A percentile compares a stretch with the other conserved stretches of the same genome.
Evolutionary conservation across 2,888 invertebrate species (phyloP).

Genomic region (Drosophila anomalata): DNA sequence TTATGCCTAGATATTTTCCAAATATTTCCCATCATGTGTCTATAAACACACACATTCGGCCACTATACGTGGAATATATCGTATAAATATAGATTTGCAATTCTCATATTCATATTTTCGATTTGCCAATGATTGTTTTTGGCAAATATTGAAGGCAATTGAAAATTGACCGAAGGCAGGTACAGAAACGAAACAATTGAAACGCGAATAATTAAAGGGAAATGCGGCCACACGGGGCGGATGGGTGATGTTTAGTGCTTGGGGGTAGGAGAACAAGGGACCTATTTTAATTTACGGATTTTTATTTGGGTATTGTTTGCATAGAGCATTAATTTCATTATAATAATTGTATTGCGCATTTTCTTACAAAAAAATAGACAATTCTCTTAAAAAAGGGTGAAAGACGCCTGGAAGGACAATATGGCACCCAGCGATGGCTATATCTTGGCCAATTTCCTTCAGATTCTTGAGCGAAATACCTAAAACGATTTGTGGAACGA

Average conservation of each 20-base stretch:
- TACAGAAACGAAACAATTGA: constrained; percentile 39
- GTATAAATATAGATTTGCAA: constrained; percentile 44
- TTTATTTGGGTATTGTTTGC: too few species aligned
- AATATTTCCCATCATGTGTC: constrained; percentile 31
- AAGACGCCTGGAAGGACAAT: too few species aligned
- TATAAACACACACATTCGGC: not conserved
- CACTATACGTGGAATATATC: not conserved
- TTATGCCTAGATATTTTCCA: constrained; percentile 41
- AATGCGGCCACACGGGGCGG: constrained; percentile 13
- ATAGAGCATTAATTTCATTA: too few species aligned
- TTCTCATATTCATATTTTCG: constrained; percentile 48
- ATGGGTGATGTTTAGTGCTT: constrained; percentile 20
- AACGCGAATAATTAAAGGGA: constrained; percentile 16
- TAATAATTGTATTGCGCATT: too few species aligned
- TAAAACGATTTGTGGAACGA: too few species aligned
- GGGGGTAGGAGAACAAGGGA: not conserved
- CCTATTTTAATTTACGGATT: too few species aligned
- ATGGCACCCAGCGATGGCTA: too few species aligned
- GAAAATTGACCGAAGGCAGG: constrained; percentile 55
- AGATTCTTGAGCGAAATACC: too few species aligned
- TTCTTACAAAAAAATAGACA: too few species aligned
- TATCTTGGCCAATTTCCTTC: too few species aligned
- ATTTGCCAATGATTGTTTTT: constrained; percentile 69
- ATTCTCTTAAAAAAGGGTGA: too few species aligned
- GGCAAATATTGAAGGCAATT: constrained; percentile 75